Evolutionary conservation across 2,113 vertebrate genomes (phyloP).

Genomic region (Clarias magur): DNA sequence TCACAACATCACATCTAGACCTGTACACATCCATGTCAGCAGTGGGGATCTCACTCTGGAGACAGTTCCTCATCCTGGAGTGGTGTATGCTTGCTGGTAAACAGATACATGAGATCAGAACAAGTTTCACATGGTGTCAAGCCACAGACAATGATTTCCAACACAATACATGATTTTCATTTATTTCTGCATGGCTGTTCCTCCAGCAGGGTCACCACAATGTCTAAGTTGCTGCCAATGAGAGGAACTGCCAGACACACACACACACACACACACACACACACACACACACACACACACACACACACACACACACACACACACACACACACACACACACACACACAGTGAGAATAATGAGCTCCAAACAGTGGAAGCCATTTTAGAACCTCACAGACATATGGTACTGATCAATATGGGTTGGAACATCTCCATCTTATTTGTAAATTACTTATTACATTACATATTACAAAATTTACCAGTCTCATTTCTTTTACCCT

Average conservation of each 20-base stretch:
- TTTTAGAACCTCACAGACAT: slow-evolving; percentile 17
- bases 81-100: slow-evolving; percentile 19
- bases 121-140: slow-evolving; percentile 49
- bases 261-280: slow-evolving; percentile 26
- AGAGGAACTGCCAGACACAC: slow-evolving; percentile 57
- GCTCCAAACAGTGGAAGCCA: slow-evolving; percentile 48
- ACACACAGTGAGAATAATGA: slow-evolving; percentile 58
- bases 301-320: slow-evolving; percentile 43
- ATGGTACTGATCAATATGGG: slow-evolving; percentile 42
- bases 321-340: slow-evolving; percentile 35
- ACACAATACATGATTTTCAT: slow-evolving; percentile 65
- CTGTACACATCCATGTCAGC: slow-evolving; percentile 16
- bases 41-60: slow-evolving; percentile 24
- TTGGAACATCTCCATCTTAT: slow-evolving; percentile 28
- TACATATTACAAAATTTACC: background rate
- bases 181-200: slow-evolving; percentile 62
- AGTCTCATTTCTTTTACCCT: background rate
- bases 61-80: slow-evolving; percentile 3
- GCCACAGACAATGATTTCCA: slow-evolving; percentile 47
- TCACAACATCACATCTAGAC: background rate
- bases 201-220: slow-evolving; percentile 55
- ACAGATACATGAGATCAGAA: slow-evolving; percentile 31
- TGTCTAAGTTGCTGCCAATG: slow-evolving; percentile 59
- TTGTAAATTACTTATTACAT: background rate
- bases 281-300: background rate